A percentile compares a stretch with the other conserved stretches of the same genome.
Evolutionary conservation across 1,140 invertebrate genomes (phyloP).

Genomic region (Ridgeia piscesae): DNA sequence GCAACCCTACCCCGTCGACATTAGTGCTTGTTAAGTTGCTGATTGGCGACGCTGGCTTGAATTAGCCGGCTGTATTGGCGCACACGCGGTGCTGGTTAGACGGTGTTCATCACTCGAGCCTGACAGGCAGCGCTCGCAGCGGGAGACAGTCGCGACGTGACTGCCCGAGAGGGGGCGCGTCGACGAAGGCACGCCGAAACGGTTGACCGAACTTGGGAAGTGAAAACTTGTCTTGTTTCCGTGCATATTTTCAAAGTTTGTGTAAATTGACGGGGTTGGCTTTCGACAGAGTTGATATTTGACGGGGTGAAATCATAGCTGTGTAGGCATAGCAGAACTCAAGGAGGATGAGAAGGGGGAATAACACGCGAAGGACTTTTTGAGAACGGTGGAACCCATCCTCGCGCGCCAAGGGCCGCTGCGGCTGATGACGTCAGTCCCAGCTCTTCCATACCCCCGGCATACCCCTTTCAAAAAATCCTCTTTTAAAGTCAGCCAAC

Average conservation of each 20-base stretch:
- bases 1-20: background rate
- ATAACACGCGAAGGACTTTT: no score
- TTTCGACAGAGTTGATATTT: no score
- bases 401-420: no score
- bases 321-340: no score
- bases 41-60: background rate
- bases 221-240: background rate
- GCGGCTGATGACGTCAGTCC: no score
- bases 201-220: background rate
- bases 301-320: no score
- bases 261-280: background rate
- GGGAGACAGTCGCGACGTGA: background rate
- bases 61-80: background rate
- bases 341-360: no score
- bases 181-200: background rate
- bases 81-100: background rate
- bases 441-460: no score
- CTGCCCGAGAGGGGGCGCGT: background rate
- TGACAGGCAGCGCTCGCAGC: background rate
- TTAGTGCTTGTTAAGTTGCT: background rate
- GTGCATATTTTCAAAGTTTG: background rate
- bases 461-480: no score
- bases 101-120: background rate
- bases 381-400: no score
- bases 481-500: no score